phyloP scores from a whole-genome alignment of 2,113 vertebrate species.

The Grus americana region DNA sequence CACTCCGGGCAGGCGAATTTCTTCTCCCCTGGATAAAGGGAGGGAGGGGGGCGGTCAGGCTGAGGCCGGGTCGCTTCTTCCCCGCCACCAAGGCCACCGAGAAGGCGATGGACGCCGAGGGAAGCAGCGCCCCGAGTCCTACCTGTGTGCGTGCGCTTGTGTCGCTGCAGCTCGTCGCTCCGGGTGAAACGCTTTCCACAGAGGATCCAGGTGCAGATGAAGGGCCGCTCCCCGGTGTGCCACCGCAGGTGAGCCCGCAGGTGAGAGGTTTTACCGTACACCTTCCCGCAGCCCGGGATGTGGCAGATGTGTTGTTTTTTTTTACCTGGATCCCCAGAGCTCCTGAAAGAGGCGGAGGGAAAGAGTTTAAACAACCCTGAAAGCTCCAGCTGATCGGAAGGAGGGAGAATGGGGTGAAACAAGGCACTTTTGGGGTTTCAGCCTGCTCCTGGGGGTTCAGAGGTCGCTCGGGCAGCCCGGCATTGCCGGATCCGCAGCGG shows the following conservation, averaged over 20 bases:
- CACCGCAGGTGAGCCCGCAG: slow-evolving; percentile 92
- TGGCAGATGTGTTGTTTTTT: slow-evolving; percentile 98
- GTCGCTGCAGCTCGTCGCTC: slow-evolving; percentile 93
- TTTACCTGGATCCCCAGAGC: slow-evolving; percentile 87
- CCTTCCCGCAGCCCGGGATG: slow-evolving; percentile 90
- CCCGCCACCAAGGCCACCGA: no score
- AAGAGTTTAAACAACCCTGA: no score
- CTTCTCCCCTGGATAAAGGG: slow-evolving; percentile 85
- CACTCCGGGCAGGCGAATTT: slow-evolving; percentile 90
- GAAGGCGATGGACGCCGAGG: no score
- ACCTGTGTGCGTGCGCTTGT: slow-evolving; percentile 97
- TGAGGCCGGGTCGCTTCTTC: no score
- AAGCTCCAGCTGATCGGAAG: neutral
- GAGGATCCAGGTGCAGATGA: slow-evolving; percentile 90
- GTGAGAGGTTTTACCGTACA: slow-evolving; percentile 96
- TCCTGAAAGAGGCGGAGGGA: slow-evolving; percentile 9
- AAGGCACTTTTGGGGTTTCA: fast-evolving
- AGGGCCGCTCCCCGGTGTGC: slow-evolving; percentile 96
- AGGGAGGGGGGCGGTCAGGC: neutral
- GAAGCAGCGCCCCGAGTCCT: neutral
- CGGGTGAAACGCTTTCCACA: slow-evolving; percentile 97
- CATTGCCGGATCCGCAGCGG: fast-evolving
- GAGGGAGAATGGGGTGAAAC: neutral
- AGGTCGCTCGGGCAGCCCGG: neutral
- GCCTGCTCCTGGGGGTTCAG: fast-evolving